Evolutionary conservation across 2,888 invertebrate genomes (phyloP), one percentile per base, ranked within the genome.

Genomic region (Endomychus coccineus): DNA sequence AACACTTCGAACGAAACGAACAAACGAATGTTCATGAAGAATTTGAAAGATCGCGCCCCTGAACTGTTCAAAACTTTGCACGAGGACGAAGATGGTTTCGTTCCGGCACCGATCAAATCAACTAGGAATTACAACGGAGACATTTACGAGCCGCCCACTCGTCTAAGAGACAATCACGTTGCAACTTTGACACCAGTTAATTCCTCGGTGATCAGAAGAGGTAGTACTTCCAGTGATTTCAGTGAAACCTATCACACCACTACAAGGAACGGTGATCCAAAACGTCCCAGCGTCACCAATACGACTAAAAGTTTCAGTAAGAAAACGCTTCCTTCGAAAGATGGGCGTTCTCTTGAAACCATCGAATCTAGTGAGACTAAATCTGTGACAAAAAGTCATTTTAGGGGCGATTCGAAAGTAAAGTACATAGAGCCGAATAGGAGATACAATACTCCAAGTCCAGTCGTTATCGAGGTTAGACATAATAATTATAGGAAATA

Each of bases 231-330:
- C 47, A 78, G 77, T 43, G 80, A 81, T 55, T 82, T 73, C 58
- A 78, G 80, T 1, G 81, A 82, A 62, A 80, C 80, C 1, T 80
- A 78, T 52, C 75, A 79, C 52, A 79, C 80, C 45, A 76, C 77
- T 4, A 78, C 78, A 9, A 72, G 77, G 43, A 74, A 75, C 5
- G 79, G 77, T 38, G 77, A 82, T 59, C 80, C 80, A 1, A 66
- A 71, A 34, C 66, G 79, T 45, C 80, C 82, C 12, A 77, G 77
- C 52, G 71, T 82, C 35, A 82, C 83, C 14, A 79, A 83, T 53
- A 80, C 79, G 1, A 78, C 80, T 10, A 77, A 80, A 56, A 81
- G 75, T 27, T 75, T 78, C 50, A 74, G 75, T 46, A 81, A 80
- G 63, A 80, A 80, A 64, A 72, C 77, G 2, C 66, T 81, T 29